Evolutionary conservation across 2,797 vertebrate species (phyloP), one percentile per base, ranked within the genome.

Genomic region (Gambelia wislizenii): DNA sequence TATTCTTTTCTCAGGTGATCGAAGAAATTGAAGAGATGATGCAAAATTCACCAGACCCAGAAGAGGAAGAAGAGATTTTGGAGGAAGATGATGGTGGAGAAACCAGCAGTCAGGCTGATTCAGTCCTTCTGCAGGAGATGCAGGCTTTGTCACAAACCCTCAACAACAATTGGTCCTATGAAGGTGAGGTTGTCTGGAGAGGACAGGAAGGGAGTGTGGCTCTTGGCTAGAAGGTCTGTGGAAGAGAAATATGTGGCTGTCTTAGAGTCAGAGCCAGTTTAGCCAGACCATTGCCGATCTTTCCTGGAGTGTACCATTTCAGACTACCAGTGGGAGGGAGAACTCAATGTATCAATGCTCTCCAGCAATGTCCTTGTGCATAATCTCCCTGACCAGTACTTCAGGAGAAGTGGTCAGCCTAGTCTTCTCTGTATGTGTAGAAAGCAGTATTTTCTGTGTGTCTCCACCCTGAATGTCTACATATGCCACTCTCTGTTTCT

Each of bases 21-120:
- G 98, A 99, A 95, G 98, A 99, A 96, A 98, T 99, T 18, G 98
- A 98, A 6, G 98, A 99, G 95, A 99, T 99, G 98, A 99, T 99
- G 98, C 98, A 98, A 96, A 98, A 99, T 94, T 99, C 98, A 25
- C 98, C 98, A 0, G 98, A 99, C 92, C 98, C 98, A 0, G 98
- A 98, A 3, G 98, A 98, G 0, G 98, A 96, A 84, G 94, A 98
- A 86, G 98, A 98, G 87, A 97, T 97, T 44, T 97, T 98, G 36
- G 98, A 98, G 54, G 98, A 97, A n/a, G 96, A 98, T 77, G 98
- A 98, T 92, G 97, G 94, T 64, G 97, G 96, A 84, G 97, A 96
- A 82, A 96, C 96, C 87, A 97, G 98, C 33, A 95, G 97, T 87
- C 97, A 97, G 90, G 97, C 96, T 3, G 98, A 97, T 93, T 98